phyloP scores from a whole-genome alignment of 2,113 vertebrate species.

The Oenanthe melanoleuca region DNA sequence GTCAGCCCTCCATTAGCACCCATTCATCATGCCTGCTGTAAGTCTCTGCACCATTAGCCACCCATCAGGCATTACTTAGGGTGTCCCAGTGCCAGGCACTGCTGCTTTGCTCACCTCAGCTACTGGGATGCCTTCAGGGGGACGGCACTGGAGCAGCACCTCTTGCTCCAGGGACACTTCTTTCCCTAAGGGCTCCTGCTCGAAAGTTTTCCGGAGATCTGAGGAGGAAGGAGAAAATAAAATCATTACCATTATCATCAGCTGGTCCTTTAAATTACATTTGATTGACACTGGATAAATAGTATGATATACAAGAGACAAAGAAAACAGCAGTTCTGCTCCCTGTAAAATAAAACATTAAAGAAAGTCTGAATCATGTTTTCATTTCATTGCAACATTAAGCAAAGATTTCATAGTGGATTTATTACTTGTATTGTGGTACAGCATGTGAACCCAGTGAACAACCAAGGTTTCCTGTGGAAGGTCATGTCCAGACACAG shows the following conservation, averaged over 20 bases:
- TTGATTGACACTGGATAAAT: not conserved
- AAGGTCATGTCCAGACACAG: not conserved
- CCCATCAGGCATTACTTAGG: not conserved
- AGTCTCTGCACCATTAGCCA: conserved; percentile 66
- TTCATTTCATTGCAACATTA: not conserved
- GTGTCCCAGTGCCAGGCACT: conserved; percentile 3
- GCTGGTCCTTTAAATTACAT: not conserved
- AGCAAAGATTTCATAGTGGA: not conserved
- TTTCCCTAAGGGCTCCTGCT: conserved; percentile 93
- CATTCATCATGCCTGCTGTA: conserved; percentile 63
- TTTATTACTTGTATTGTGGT: not conserved
- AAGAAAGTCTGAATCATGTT: not conserved
- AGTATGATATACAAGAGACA: not conserved
- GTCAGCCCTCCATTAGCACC: conserved; percentile 65
- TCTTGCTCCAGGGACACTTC: conserved; percentile 95
- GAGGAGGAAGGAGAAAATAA: not conserved
- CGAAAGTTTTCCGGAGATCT: conserved; percentile 94
- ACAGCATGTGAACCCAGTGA: not conserved
- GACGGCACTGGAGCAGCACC: conserved; percentile 92
- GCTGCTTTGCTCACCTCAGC: conserved; percentile 84
- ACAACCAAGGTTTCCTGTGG: not conserved
- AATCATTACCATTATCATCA: not conserved
- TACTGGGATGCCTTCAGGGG: conserved; percentile 92
- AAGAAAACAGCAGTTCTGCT: not conserved
- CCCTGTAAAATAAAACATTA: not conserved